phyloP scores from a whole-genome alignment of 2,797 vertebrate species.

The Chrysocyon brachyurus region DNA sequence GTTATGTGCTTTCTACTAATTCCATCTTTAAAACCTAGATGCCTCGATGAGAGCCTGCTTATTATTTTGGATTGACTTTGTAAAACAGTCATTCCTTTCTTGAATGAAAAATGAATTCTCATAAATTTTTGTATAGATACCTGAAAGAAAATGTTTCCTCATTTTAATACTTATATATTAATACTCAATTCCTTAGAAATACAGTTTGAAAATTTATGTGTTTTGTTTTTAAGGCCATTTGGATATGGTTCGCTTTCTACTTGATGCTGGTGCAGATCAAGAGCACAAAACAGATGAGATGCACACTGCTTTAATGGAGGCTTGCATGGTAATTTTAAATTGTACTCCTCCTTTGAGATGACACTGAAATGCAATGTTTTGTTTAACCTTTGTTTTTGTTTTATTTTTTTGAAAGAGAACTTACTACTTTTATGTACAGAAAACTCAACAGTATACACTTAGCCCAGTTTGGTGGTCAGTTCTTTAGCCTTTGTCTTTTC shows the following conservation, averaged over 20 bases:
- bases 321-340: slow-evolving; percentile 94
- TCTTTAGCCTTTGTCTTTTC: background rate
- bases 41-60: slow-evolving; percentile 57
- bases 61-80: slow-evolving; percentile 67
- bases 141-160: slow-evolving; percentile 48
- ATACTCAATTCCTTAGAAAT: slow-evolving; percentile 58
- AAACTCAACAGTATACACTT: background rate
- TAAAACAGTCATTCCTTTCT: slow-evolving; percentile 64
- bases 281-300: slow-evolving; percentile 99
- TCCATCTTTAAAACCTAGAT: slow-evolving; percentile 67
- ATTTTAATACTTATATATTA: slow-evolving; percentile 2
- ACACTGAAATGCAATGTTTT: background rate
- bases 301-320: slow-evolving; percentile 99
- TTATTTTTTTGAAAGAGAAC: background rate
- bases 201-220: slow-evolving; percentile 21
- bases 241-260: slow-evolving; percentile 99
- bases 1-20: slow-evolving; percentile 60
- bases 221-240: slow-evolving; percentile 94
- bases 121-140: slow-evolving; percentile 15
- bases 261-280: slow-evolving; percentile 99
- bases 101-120: slow-evolving; percentile 64
- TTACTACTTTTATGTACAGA: background rate
- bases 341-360: background rate
- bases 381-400: slow-evolving; percentile 42
- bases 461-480: background rate